phyloP scores from a whole-genome alignment of 92 coral and sea anemone genomes.

The Porites divaricata region DNA sequence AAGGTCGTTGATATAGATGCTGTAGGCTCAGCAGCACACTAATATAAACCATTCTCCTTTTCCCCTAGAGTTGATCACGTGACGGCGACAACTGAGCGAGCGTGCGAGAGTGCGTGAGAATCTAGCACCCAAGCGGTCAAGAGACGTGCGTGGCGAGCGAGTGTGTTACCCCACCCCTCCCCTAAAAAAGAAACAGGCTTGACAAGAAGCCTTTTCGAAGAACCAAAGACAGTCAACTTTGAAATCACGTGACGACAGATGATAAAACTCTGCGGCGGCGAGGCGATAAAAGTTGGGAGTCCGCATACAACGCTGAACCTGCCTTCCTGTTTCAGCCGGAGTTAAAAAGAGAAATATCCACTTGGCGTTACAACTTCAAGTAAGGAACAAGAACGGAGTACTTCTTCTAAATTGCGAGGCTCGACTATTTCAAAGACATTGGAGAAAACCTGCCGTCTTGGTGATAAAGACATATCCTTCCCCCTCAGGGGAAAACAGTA shows the following conservation, averaged over 20 bases:
- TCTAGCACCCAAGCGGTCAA: constrained; percentile 38
- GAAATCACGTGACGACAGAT: constrained; percentile 15
- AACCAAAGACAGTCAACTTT: constrained; percentile 30
- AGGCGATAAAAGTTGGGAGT: neutral
- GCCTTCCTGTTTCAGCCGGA: neutral
- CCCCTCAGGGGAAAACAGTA: neutral
- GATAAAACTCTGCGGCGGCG: constrained; percentile 7
- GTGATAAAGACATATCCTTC: neutral
- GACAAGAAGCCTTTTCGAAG: constrained; percentile 21
- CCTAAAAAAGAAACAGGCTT: constrained; percentile 16
- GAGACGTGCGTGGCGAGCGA: constrained; percentile 49
- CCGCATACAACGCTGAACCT: neutral
- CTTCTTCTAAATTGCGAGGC: neutral
- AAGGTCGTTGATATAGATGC: neutral
- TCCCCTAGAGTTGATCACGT: constrained; percentile 46
- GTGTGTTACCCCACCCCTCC: constrained; percentile 54
- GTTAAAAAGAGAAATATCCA: neutral
- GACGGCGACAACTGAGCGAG: constrained; percentile 61
- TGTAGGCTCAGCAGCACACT: neutral
- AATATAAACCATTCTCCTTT: neutral
- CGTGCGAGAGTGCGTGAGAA: constrained; percentile 82
- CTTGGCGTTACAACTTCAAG: neutral
- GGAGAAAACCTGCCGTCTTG: neutral
- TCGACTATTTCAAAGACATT: neutral
- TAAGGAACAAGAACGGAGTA: neutral